Evolutionary conservation across 2,113 vertebrate genomes (phyloP), one percentile per base, ranked within the genome.

Genomic region (Hipposideros armiger): DNA sequence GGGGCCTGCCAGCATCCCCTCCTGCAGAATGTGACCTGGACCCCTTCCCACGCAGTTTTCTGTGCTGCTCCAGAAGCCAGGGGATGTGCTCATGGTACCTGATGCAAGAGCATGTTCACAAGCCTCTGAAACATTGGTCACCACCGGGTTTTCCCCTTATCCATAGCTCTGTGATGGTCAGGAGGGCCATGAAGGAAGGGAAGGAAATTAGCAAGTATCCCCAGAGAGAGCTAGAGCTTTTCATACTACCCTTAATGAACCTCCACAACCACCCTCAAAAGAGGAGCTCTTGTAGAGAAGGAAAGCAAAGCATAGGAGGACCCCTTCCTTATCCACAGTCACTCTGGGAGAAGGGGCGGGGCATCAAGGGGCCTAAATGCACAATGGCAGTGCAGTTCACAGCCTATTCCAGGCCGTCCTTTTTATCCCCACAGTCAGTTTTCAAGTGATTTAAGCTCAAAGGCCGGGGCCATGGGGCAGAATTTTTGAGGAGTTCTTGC

Each of bases 51-150:
- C 45, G 14, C 80, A 72, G 73, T 73, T 95, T 52, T 91, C 83
- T 40, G 0, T 30, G 90, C 87, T 81, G 90, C 90, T 81, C 56
- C 6, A 7, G 62, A n/a, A 96, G 95, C 91, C 94, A 91, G 74
- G 66, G 5, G 54, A 88, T 95, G 88, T 56, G 78, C 74, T 97
- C 83, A 96, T 56, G 91, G 96, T 91, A 96, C 94, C 97, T 94
- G 73, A 93, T 80, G 47, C 7, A 5, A 77, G 69, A 62, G 58
- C n/a, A 69, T 11, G 47, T 32, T 86, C 66, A 67, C 67, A 85
- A 16, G 26, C 91, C 88, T 77, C 45, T 28, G 28, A 72, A 42
- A 30, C 82, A 58, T 14, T 30, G 81, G 58, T 87, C 69, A 5
- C 82, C 22, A 10, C 54, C 7, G 42, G 60, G 30, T 45, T 72